Percentiles rank a stretch among this genome's conserved stretches.
These are phyloP conservation scores for Akabosia matsudoensis DNA, from an alignment of 1,140 invertebrate species.

Conservation along the genomic window DNA sequence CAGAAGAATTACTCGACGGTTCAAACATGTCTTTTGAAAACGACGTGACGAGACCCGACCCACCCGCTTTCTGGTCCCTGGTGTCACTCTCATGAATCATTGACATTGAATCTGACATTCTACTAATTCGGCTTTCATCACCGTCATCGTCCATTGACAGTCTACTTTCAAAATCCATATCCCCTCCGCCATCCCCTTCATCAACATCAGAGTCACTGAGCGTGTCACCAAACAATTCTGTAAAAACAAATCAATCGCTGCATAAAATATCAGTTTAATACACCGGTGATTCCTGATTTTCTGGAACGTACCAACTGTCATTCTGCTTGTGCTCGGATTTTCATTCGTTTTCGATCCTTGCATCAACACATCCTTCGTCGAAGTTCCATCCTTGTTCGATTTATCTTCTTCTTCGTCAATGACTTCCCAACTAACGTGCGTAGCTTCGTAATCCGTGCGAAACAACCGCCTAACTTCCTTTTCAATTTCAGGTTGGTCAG, in stretches of 20 bases:
- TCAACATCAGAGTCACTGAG: constrained; percentile 54
- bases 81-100: constrained; percentile 49
- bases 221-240: constrained; percentile 72
- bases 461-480: constrained; percentile 90
- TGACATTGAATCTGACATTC: constrained; percentile 65
- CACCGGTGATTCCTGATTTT: too few relatives aligned
- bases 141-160: constrained; percentile 69
- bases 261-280: too few relatives aligned
- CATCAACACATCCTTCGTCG: constrained; percentile 44
- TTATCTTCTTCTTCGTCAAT: constrained; percentile 78
- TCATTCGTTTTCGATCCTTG: constrained; percentile 43
- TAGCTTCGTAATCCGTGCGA: constrained; percentile 86
- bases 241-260: constrained; percentile 56
- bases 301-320: constrained; percentile 40
- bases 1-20: not conserved
- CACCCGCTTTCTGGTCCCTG: not conserved
- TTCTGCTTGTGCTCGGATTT: constrained; percentile 45
- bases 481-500: constrained; percentile 95
- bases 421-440: constrained; percentile 86
- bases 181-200: constrained; percentile 68
- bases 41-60: constrained; percentile 30
- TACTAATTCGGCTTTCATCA: constrained; percentile 60
- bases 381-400: constrained; percentile 42
- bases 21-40: constrained; percentile 42
- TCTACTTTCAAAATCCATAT: constrained; percentile 66